Percentiles rank a stretch among this genome's conserved stretches.
These are phyloP conservation scores for Thinocorus orbignyianus DNA, from an alignment of 2,113 vertebrate species.

Conservation along the genomic window DNA sequence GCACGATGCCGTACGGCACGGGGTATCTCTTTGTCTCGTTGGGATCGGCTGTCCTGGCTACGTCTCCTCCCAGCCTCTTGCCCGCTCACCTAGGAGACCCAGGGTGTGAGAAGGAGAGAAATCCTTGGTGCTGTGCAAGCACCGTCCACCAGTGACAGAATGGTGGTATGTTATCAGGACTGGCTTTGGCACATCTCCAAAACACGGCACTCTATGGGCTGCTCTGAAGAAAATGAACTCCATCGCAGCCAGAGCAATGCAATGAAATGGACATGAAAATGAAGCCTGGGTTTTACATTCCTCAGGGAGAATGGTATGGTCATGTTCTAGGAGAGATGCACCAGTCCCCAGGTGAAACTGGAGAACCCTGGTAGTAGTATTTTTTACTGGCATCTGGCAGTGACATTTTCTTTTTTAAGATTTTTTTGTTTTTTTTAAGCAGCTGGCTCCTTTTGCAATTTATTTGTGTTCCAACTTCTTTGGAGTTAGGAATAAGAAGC, in stretches of 20 bases:
- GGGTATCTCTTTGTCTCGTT: neutral
- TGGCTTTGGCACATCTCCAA: neutral
- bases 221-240: neutral
- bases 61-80: neutral
- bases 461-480: conserved; percentile 37
- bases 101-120: too few relatives aligned
- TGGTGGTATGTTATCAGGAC: neutral
- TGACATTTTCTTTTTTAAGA: neutral
- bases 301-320: neutral
- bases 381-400: neutral
- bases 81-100: too few relatives aligned
- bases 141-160: rapidly evolving
- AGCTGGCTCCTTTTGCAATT: neutral
- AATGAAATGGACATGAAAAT: neutral
- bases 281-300: neutral
- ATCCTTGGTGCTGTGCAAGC: too few relatives aligned
- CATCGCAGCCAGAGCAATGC: neutral
- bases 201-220: neutral
- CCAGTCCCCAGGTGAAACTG: neutral
- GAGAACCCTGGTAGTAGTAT: neutral
- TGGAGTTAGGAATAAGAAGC: conserved; percentile 39
- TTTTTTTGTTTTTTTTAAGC: neutral
- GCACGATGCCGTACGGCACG: too few relatives aligned
- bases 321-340: neutral
- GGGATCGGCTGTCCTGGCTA: neutral